A percentile compares a stretch with the other conserved stretches of the same genome.
These are phyloP conservation scores for Phocides pigmalion DNA, from an alignment of 1,140 invertebrate genomes.

Conservation along the genomic window DNA sequence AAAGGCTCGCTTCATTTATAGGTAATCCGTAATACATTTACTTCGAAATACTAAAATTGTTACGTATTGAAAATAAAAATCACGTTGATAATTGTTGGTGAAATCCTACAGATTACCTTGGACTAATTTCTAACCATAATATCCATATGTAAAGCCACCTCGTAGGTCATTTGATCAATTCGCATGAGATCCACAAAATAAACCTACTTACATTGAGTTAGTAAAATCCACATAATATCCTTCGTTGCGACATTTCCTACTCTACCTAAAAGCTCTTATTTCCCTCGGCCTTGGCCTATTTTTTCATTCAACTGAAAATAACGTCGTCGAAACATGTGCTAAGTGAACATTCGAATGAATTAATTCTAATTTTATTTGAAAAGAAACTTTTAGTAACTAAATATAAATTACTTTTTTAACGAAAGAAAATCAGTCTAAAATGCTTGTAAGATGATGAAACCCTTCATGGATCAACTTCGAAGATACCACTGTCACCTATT, in stretches of 20 bases:
- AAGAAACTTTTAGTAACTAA: background rate
- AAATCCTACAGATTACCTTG: too few species aligned
- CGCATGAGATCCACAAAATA: background rate
- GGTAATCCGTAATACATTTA: too few species aligned
- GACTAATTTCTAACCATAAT: too few species aligned
- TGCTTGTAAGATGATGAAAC: too few species aligned
- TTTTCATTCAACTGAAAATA: constrained; percentile 8
- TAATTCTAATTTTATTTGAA: background rate
- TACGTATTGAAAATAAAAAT: too few species aligned
- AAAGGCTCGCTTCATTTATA: too few species aligned
- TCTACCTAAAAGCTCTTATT: constrained; percentile 28
- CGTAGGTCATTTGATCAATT: constrained; percentile 14
- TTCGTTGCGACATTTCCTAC: constrained; percentile 22
- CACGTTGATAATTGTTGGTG: too few species aligned
- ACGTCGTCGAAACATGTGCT: background rate
- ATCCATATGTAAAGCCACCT: background rate
- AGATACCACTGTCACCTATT: too few species aligned
- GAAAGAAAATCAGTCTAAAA: too few species aligned
- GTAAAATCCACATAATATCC: constrained; percentile 9
- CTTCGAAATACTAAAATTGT: too few species aligned
- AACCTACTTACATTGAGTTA: constrained; percentile 9
- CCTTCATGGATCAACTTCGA: too few species aligned
- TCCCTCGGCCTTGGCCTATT: constrained; percentile 20
- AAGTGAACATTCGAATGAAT: background rate
- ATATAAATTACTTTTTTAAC: background rate